Base-by-base conservation (phyloP, 35 echinoderm and acorn worm species). In the Holothuria glaberrima region DNA sequence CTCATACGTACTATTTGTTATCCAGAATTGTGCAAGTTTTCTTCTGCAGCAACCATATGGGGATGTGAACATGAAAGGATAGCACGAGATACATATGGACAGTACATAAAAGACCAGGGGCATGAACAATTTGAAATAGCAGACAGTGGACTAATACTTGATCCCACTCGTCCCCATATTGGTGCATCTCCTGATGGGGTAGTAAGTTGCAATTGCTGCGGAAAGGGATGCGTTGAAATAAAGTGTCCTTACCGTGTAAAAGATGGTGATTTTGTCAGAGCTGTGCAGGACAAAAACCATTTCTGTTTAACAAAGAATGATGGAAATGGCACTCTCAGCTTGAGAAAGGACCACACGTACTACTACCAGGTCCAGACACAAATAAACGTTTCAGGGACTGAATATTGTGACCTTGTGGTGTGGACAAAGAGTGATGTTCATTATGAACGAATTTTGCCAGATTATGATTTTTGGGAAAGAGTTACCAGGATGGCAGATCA, bases 371-470 rank as follows among this genome's bases (percentile, higher is more conserved):
- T 86, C 25, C 48, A 60, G 34, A 65, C 56, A n/a, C 82, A 86
- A 52, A 86, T 86, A 26, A 14, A 86, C 29, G 20, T 86, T 32
- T 28, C 48, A 19, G 30, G 29, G 20, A 32, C 82, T 60, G 82
- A 61, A 30, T 86, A 86, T 34, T 86, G 82, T 86, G 82, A 86
- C 58, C 61, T 86, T 86, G 82, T 86, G 19, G 48, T 86, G 26
- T 86, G 82, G 82, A 86, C 82, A 28, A 12, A 30, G 21, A 65
- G 27, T 86, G 82, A 86, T 25, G 12, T 60, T 16, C 59, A 61
- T 60, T 61, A 61, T 86, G 82, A 86, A 65, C 52, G 82, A 19
- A 86, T 86, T 32, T 61, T 60, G 48, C 82, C 82, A 61, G 82
- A 86, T 60, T 24, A 17, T 86, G 54, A 59, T 63, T 60, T 86